phyloP scores from a whole-genome alignment of 2,113 vertebrate genomes.

The Micronycteris hirsuta region DNA sequence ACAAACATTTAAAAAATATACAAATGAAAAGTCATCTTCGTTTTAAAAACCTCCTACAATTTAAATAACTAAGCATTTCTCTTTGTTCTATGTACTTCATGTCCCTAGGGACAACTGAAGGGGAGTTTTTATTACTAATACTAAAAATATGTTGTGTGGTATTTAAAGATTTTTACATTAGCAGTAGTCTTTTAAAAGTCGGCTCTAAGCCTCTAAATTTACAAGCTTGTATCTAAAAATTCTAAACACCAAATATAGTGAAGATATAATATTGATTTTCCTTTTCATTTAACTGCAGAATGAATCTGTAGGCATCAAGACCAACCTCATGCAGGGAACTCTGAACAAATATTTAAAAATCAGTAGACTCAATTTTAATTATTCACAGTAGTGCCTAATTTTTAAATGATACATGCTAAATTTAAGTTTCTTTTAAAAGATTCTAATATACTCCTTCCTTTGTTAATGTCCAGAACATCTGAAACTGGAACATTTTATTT shows the following conservation, averaged over 20 bases:
- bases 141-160: not conserved
- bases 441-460: slow-evolving; percentile 1
- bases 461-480: not conserved
- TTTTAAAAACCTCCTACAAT: not conserved
- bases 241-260: not conserved
- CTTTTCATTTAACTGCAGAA: not conserved
- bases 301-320: not conserved
- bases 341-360: slow-evolving; percentile 17
- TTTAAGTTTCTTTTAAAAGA: not conserved
- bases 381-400: not conserved
- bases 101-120: not conserved
- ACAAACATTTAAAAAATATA: not conserved
- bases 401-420: slow-evolving; percentile 20
- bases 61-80: slow-evolving; percentile 8
- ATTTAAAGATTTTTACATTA: slow-evolving; percentile 38
- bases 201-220: slow-evolving; percentile 13
- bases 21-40: not conserved
- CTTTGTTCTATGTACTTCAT: not conserved
- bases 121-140: not conserved
- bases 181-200: not conserved
- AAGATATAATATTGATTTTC: not conserved
- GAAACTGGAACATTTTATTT: slow-evolving; percentile 18
- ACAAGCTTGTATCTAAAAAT: not conserved
- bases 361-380: slow-evolving; percentile 8
- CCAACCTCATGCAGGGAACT: not conserved